A percentile compares a stretch with the other conserved stretches of the same genome.
These are phyloP conservation scores for Rhagonycha lutea DNA, from an alignment of 2,888 invertebrate species.

Conservation along the genomic window DNA sequence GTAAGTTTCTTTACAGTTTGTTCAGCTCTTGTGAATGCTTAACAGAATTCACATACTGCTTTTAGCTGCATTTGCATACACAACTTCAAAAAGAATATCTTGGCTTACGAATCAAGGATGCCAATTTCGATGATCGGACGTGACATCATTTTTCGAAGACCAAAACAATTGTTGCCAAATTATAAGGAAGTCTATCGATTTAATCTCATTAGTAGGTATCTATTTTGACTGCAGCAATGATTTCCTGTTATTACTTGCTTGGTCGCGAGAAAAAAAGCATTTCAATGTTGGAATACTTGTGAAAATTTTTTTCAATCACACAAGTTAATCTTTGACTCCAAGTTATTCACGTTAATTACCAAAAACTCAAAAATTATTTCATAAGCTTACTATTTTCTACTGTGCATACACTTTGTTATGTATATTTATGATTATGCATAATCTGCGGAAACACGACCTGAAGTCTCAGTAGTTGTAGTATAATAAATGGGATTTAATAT, in stretches of 20 bases:
- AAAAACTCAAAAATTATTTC: background rate
- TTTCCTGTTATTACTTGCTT: background rate
- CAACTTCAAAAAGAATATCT: slow-evolving; percentile 5
- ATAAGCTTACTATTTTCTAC: background rate
- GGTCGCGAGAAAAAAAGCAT: background rate
- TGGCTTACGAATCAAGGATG: background rate
- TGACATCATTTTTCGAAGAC: background rate
- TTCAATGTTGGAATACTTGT: background rate
- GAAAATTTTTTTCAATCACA: background rate
- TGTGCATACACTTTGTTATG: slow-evolving; percentile 5
- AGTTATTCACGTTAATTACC: background rate
- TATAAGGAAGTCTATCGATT: background rate
- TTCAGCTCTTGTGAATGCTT: slow-evolving; percentile 20
- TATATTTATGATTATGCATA: slow-evolving; percentile 21
- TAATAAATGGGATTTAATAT: slow-evolving; percentile 24
- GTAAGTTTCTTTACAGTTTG: slow-evolving; percentile 24
- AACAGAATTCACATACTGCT: slow-evolving; percentile 13
- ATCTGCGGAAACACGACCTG: slow-evolving; percentile 19
- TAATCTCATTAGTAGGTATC: background rate
- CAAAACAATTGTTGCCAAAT: background rate
- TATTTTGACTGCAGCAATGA: background rate
- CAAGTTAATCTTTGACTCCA: background rate
- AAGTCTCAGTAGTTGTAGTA: slow-evolving; percentile 19
- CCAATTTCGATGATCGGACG: background rate
- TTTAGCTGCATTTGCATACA: slow-evolving; percentile 13